Evolutionary conservation across 2,888 invertebrate species (phyloP), one percentile per base, ranked within the genome.

Genomic region (Drosophila lacicola): DNA sequence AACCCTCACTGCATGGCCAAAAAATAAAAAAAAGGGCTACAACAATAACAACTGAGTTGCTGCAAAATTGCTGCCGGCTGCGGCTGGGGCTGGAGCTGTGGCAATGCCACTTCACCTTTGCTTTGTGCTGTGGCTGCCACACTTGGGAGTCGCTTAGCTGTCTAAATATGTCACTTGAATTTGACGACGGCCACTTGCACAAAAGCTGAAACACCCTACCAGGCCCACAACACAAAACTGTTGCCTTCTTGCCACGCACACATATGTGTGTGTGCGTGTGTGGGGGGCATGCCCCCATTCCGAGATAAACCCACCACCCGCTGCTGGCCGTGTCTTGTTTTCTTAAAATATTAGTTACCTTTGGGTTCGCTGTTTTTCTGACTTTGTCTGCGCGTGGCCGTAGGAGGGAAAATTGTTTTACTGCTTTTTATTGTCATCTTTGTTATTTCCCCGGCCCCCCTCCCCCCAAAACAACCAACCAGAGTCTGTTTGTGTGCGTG

Each of bases 281-380:
- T 17, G 58, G 34, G 74, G 64, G 66, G 72, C 75, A 72, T 67
- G 14, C 39, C 19, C 34, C n/a, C 25, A 13, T 21, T 4, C 14
- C 3, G 4, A 39, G 8, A 25, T 4, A 13, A 25, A 3, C 42
- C 33, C 63, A 62, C n/a, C 34, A 47, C 54, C 47, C 57, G 58
- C 34, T 42, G 54, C 45, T 47, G 67, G 67, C 78, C 78, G 78
- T 78, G 78, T 72, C 61, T 73, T 88, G 87, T 88, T 89, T 88
- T 86, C 88, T 89, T 89, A 89, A 88, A 83, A 88, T 88, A 89
- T 89, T 88, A 88, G 88, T 83, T 88, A 74, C 82, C 80, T 79
- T 85, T 77, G 74, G 73, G 58, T 42, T 45, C 53, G 53, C 67
- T 29, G 44, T 50, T 61, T 56, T 56, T 47, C 56, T 71, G 70